Conservation (phyloP, 2,888 invertebrate species). For the Melipona bicolor region DNA sequence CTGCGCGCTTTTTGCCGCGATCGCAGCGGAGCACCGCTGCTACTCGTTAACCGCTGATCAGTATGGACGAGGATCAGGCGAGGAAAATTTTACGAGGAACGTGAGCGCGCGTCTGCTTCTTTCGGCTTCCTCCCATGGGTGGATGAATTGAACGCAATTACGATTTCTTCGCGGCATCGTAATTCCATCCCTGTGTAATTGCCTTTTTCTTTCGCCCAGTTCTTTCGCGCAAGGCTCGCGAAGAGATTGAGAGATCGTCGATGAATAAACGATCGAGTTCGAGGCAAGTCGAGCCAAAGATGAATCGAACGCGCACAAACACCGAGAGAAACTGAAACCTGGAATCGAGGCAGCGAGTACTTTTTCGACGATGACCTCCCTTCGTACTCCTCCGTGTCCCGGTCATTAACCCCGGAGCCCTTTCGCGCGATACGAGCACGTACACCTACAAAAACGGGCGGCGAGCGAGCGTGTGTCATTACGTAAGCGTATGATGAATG, state of each 20-base stretch:
- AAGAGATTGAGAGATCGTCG: slow-evolving; percentile 3
- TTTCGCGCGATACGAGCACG: slow-evolving; percentile 62
- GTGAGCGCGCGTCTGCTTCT: neutral
- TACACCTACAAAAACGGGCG: slow-evolving; percentile 43
- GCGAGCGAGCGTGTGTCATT: slow-evolving; percentile 38
- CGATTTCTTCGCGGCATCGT: neutral
- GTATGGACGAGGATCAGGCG: neutral
- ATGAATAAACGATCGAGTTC: slow-evolving; percentile 10
- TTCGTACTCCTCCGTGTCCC: slow-evolving; percentile 47
- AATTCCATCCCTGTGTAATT: neutral
- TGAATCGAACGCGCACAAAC: slow-evolving; percentile 6
- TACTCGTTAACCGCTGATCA: slow-evolving; percentile 48
- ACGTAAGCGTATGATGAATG: slow-evolving; percentile 60
- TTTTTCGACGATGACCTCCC: slow-evolving; percentile 60
- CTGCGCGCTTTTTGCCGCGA: slow-evolving; percentile 44
- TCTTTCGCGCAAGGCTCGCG: neutral
- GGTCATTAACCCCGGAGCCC: slow-evolving; percentile 71
- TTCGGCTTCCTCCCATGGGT: slow-evolving; percentile 2
- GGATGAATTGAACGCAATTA: slow-evolving; percentile 29
- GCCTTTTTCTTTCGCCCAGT: neutral
- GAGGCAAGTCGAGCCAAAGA: neutral
- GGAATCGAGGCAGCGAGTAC: slow-evolving; percentile 48
- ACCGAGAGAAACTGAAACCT: neutral
- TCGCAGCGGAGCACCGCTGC: slow-evolving; percentile 29
- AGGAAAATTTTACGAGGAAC: slow-evolving; percentile 12